Evolutionary conservation across 1,140 invertebrate species (phyloP).

Genomic region (Heliconius nattereri): DNA sequence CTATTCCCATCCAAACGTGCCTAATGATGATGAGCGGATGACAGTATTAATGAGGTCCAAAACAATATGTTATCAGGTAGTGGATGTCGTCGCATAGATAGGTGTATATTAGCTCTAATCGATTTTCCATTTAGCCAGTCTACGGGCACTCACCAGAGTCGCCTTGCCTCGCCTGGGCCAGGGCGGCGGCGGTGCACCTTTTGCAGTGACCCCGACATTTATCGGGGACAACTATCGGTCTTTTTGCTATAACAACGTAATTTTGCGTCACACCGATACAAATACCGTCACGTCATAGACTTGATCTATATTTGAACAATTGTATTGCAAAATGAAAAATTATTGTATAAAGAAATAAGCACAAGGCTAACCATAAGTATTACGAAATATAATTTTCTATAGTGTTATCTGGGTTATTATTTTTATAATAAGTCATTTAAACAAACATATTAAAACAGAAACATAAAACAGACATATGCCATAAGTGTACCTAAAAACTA

Average conservation of each 20-base stretch:
- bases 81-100: conserved; percentile 13
- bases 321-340: conserved; percentile 26
- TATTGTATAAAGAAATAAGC: conserved; percentile 33
- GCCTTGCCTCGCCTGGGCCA: conserved; percentile 60
- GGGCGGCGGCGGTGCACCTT: conserved; percentile 64
- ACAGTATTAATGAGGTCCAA: conserved; percentile 27
- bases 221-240: conserved; percentile 56
- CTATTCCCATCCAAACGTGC: conserved; percentile 20
- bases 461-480: conserved; percentile 19
- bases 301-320: conserved; percentile 41
- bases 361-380: conserved; percentile 36
- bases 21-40: conserved; percentile 31
- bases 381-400: conserved; percentile 5
- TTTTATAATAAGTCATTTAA: neutral
- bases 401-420: neutral
- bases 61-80: conserved; percentile 22
- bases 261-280: conserved; percentile 24
- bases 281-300: conserved; percentile 25
- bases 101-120: conserved; percentile 35
- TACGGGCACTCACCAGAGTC: conserved; percentile 69
- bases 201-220: conserved; percentile 64
- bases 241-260: conserved; percentile 54
- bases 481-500: conserved; percentile 11
- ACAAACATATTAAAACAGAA: neutral
- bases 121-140: conserved; percentile 40